Conservation (phyloP, 1,140 invertebrate genomes). For the Mercenaria mercenaria region DNA sequence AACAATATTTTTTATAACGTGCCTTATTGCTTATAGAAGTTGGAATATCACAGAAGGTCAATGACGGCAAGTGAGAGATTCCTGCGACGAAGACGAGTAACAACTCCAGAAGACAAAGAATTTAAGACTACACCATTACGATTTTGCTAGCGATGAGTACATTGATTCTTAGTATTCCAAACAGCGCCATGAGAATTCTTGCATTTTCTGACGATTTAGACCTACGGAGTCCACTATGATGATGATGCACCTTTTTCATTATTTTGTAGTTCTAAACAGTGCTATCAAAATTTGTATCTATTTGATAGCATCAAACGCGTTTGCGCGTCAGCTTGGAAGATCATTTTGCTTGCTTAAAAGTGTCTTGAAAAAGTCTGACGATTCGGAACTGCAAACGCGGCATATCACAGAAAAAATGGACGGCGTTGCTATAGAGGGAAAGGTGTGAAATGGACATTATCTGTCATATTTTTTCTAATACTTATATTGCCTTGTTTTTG, state of each 20-base stretch:
- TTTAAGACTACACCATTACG: slow-evolving; percentile 59
- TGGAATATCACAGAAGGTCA: slow-evolving; percentile 31
- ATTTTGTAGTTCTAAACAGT: slow-evolving; percentile 56
- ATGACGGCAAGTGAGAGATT: slow-evolving; percentile 27
- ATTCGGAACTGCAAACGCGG: background rate
- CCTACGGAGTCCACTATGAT: slow-evolving; percentile 12
- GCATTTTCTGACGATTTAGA: background rate
- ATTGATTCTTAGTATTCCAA: slow-evolving; percentile 42
- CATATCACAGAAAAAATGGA: slow-evolving; percentile 8
- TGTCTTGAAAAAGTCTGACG: background rate
- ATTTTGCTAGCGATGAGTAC: slow-evolving; percentile 28
- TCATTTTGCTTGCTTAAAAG: background rate
- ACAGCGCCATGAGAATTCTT: slow-evolving; percentile 11
- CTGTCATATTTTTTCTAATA: too few species aligned
- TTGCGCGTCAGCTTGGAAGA: slow-evolving; percentile 23
- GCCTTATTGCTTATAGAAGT: slow-evolving; percentile 60
- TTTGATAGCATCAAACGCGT: slow-evolving; percentile 42
- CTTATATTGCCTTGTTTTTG: too few species aligned
- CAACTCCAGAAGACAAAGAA: slow-evolving; percentile 40
- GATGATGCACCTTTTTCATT: slow-evolving; percentile 38
- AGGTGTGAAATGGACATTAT: background rate
- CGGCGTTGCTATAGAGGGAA: background rate
- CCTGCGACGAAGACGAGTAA: slow-evolving; percentile 32
- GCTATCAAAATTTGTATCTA: slow-evolving; percentile 57
- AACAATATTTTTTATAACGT: slow-evolving; percentile 59